Base-by-base conservation (phyloP, 2,797 vertebrate genomes). In the Simalia tracyae region DNA sequence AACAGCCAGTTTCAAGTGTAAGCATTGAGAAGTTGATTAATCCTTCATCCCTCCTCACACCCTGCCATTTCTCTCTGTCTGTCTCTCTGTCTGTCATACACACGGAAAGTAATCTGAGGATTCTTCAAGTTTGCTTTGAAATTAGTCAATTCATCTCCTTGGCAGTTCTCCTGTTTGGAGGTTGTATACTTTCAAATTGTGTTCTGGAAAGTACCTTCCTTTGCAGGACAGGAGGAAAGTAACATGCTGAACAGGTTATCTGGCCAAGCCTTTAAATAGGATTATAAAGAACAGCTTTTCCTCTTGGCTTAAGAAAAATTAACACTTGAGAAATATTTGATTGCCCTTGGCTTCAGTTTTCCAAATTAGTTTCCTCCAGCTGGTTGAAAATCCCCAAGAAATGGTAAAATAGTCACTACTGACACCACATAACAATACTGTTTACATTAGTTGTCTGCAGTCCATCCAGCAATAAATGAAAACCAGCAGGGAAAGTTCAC, bases 381-480 rank as follows among this genome's bases (percentile, higher is more conserved):
- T 12, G 4, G 4, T 19, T 86, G 22, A 22, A 92, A 85, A 95
- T 68, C 50, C 31, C 86, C 91, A 89, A 90, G 14, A 95, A 90
- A 10, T 22, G 54, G 42, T 87, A 88, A 93, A 89, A 89, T 12
- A 92, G 26, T 57, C 17, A 54, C 14, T 87, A 86, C 66, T 59
- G 50, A 42, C 92, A 92, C 5, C 28, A 72, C 88, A 86, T 61
- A 59, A 28, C 0, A 0, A 92, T 61, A 87, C 5, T 36, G 28
- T 59, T 95, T 91, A 93, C 31, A 2, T 95, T 91, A 89, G 60
- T 91, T 88, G 95, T 93, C 90, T 93, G 63, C 87, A 85, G 63
- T 85, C 76, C 81, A 3, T 57, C 50, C 42, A 92, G 24, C 0
- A 88, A 24, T 11, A 93, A 95, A 94, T 87, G 93, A 92, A 94